phyloP scores from a whole-genome alignment of 2,797 vertebrate genomes.

The Poeciliopsis presidionis region DNA sequence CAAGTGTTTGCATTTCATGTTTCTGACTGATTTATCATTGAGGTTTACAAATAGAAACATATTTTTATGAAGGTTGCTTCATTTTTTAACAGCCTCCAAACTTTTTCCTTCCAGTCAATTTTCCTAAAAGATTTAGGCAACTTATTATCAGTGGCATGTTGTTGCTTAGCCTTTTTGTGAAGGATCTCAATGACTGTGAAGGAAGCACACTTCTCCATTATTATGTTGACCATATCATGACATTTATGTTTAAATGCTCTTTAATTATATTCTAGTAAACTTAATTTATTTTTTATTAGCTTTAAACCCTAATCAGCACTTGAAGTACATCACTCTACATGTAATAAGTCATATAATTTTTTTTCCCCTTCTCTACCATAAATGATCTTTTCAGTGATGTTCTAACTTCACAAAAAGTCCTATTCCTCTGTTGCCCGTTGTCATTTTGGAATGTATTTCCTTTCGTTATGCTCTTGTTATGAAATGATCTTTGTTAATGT shows the following conservation, averaged over 20 bases:
- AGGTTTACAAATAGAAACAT: background rate
- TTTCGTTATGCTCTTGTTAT: slow-evolving; percentile 25
- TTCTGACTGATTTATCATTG: background rate
- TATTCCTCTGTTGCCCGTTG: background rate
- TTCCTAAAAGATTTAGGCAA: background rate
- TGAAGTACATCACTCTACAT: background rate
- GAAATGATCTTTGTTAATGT: slow-evolving; percentile 21
- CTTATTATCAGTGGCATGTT: background rate
- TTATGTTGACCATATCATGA: background rate
- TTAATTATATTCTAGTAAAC: background rate
- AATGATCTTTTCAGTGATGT: background rate
- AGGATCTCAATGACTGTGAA: background rate
- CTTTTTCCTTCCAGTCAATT: background rate
- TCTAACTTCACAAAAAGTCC: background rate
- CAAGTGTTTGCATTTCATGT: background rate
- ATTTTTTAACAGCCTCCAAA: too few relatives aligned
- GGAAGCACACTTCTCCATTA: background rate
- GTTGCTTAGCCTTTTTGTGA: background rate
- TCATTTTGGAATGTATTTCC: slow-evolving; percentile 14
- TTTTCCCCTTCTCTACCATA: background rate
- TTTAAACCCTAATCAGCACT: background rate
- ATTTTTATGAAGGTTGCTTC: too few relatives aligned
- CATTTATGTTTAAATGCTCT: background rate
- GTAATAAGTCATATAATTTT: background rate
- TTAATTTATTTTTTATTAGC: background rate